Evolutionary conservation across 2,888 invertebrate species (phyloP).

Genomic region (Dicyrtoma fusca): DNA sequence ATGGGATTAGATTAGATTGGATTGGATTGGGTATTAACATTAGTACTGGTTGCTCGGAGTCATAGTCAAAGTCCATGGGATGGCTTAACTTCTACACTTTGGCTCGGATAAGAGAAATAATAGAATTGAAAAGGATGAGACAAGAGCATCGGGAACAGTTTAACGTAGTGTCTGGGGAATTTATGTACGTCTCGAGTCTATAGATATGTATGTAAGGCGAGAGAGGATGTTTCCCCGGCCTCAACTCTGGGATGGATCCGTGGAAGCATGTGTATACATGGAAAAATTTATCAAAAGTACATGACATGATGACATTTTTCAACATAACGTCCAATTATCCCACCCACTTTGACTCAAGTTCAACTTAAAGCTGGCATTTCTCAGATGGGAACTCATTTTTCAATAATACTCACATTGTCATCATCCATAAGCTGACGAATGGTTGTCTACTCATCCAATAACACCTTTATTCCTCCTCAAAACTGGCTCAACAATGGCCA

Average conservation of each 20-base stretch:
- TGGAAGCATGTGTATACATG: constrained; percentile 1
- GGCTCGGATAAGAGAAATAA: too few species aligned
- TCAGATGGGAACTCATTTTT: constrained; percentile 32
- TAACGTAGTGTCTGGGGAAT: too few species aligned
- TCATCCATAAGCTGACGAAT: constrained; percentile 31
- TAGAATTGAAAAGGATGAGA: too few species aligned
- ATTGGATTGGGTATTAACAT: too few species aligned
- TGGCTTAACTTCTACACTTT: too few species aligned
- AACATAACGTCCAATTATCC: constrained; percentile 24
- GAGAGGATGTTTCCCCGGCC: not conserved
- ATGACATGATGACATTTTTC: constrained; percentile 27
- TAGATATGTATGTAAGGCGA: constrained; percentile 6
- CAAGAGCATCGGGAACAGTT: too few species aligned
- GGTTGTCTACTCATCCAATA: constrained; percentile 9
- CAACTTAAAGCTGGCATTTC: constrained; percentile 26
- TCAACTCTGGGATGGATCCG: not conserved
- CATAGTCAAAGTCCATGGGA: too few species aligned
- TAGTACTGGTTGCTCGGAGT: too few species aligned
- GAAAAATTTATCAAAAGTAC: constrained; percentile 19
- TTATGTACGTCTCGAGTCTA: too few species aligned
- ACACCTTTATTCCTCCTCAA: constrained; percentile 20
- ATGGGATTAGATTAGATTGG: too few species aligned
- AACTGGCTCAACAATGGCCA: not conserved
- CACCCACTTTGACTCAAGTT: constrained; percentile 34
- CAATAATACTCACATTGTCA: constrained; percentile 36